Percentiles rank a stretch among this genome's conserved stretches.
Evolutionary conservation across 2,113 vertebrate species (phyloP).

Genomic region (Hiodon alosoides): DNA sequence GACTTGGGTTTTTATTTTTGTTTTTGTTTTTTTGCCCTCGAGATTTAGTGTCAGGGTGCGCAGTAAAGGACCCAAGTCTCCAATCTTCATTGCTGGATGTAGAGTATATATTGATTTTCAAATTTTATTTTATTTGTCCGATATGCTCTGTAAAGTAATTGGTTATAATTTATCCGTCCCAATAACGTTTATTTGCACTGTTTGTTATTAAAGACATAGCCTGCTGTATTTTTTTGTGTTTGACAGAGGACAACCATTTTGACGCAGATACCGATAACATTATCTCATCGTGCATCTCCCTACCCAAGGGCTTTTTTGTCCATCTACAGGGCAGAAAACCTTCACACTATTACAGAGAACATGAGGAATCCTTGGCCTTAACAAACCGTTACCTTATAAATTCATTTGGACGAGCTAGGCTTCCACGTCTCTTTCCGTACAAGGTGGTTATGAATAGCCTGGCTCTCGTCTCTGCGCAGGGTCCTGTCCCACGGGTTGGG

Average conservation of each 20-base stretch:
- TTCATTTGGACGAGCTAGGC: not conserved
- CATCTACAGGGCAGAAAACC: not conserved
- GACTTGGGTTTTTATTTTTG: not conserved
- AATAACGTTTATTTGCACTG: conserved; percentile 23
- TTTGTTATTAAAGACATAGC: not conserved
- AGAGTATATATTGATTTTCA: conserved; percentile 7
- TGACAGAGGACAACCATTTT: conserved; percentile 12
- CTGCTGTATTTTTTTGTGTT: conserved; percentile 25
- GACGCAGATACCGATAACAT: conserved; percentile 1
- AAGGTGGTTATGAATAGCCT: not conserved
- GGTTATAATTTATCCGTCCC: conserved; percentile 24
- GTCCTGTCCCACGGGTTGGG: no score
- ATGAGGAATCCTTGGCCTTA: not conserved
- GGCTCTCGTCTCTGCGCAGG: not conserved
- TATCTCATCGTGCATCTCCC: conserved; percentile 1
- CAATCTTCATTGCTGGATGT: not conserved
- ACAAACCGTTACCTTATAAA: not conserved
- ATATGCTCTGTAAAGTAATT: conserved; percentile 21
- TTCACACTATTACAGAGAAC: not conserved
- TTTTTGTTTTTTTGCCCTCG: no score
- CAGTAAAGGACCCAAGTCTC: no score
- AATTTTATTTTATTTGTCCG: conserved; percentile 1
- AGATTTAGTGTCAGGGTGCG: no score
- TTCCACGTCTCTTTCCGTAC: conserved; percentile 9
- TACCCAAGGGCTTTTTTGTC: not conserved